Conservation (phyloP, 2,888 invertebrate species). For the Lasiommata megera region DNA sequence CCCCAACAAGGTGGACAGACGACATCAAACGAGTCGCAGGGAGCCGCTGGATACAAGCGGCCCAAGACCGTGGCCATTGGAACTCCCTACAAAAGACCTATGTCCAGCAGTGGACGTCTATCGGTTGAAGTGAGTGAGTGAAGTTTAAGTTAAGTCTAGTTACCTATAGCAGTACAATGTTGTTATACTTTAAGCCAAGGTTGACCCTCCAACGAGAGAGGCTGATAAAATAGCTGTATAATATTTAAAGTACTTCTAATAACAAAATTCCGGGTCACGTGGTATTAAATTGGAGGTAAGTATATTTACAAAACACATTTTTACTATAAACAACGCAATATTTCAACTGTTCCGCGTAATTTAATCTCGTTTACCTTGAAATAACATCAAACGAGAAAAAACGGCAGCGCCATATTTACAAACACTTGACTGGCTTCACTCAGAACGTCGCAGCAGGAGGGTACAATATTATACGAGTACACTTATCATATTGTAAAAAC, state of each 20-base stretch:
- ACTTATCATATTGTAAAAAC: background rate
- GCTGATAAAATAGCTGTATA: no score
- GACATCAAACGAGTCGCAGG: no score
- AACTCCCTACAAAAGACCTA: no score
- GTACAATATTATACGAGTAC: background rate
- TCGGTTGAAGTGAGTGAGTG: no score
- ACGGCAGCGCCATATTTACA: background rate
- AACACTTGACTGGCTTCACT: background rate
- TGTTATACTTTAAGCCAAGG: no score
- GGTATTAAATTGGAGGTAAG: background rate
- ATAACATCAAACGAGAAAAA: conserved; percentile 3
- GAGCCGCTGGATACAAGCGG: no score
- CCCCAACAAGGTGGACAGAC: no score
- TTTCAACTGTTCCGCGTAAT: conserved; percentile 2
- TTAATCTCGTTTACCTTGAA: conserved; percentile 2
- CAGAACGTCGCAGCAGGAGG: background rate
- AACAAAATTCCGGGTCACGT: background rate
- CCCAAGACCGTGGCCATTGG: no score
- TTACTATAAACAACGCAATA: background rate
- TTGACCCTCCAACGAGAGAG: no score
- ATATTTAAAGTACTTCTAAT: background rate
- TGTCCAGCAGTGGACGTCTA: no score
- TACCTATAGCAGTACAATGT: no score
- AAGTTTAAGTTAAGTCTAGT: no score
- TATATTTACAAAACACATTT: background rate